Evolutionary conservation across 2,113 vertebrate species (phyloP).

Genomic region (Stomatorhinus ivindoensis): DNA sequence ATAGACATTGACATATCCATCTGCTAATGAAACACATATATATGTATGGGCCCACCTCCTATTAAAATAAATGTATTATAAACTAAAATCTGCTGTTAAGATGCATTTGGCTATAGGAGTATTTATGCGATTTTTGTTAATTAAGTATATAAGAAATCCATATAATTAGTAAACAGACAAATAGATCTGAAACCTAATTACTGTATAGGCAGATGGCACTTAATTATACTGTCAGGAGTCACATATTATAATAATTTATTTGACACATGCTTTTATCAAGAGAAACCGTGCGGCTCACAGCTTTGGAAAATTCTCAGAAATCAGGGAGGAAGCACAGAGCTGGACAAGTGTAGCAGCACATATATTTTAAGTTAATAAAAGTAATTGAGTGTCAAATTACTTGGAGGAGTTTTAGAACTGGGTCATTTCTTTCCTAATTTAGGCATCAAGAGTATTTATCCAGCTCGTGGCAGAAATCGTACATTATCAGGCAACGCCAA

Average conservation of each 20-base stretch:
- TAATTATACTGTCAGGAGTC: conserved; percentile 16
- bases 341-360: background rate
- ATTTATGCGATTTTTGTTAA: background rate
- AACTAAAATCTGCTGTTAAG: background rate
- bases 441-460: background rate
- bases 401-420: conserved; percentile 12
- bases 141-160: conserved; percentile 7
- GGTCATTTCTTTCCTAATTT: conserved; percentile 18
- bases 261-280: background rate
- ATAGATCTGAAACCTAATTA: conserved; percentile 10
- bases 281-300: background rate
- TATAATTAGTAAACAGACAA: conserved; percentile 5
- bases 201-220: conserved; percentile 3
- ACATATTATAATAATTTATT: conserved; percentile 16
- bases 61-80: background rate
- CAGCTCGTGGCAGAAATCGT: background rate
- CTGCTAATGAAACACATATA: background rate
- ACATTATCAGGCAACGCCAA: background rate
- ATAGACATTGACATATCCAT: background rate
- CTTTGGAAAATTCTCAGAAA: background rate
- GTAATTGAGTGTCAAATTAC: background rate
- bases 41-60: background rate
- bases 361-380: conserved; percentile 2
- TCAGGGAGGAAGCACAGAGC: background rate
- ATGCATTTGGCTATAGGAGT: background rate